Evolutionary conservation across 2,888 invertebrate genomes (phyloP), one percentile per base, ranked within the genome.

Genomic region (Mongoloraphidia duomilia): DNA sequence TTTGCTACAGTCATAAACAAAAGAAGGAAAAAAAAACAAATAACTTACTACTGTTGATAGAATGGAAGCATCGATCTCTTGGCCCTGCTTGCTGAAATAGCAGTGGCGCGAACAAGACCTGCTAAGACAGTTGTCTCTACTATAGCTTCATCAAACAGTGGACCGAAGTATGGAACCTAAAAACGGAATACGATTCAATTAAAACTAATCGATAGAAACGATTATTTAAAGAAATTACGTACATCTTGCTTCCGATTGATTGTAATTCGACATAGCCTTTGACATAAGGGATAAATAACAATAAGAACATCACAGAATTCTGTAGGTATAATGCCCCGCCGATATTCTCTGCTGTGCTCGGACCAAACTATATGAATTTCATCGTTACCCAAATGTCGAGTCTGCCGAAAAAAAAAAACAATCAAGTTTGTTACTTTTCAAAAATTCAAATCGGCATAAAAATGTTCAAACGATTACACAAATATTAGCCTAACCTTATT

Each of bases 311-410:
- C 98, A 67, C 96, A 97, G 76, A 98, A 98, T 72, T 98, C 96
- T 10, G 98, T 98, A 48, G 97, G 95, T 63, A 99, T 84, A 59
- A 96, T 95, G 63, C 94, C 94, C 49, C 96, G 80, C 51, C 94
- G 79, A 73, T 98, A 98, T 63, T 95, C 92, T 53, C 95, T 78
- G 68, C 79, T 80, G 69, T 98, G 95, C 64, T 99, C 98, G 46
- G 94, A 95, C 98, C 98, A 98, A 34, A 99, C 94, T 54, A 98
- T 93, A 65, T 97, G 97, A 50, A 98, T 91, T 68, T 97, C 96
- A 68, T 97, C 96, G 69, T 97, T 97, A 43, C 96, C 96, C 54
- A 97, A 74, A 72, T 97, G 96, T 5, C 93, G 80, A 11, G 93
- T 91, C 87, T 85, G n/a, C n/a, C n/a, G n/a, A 61, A 55, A 67